phyloP scores from a whole-genome alignment of 2,888 invertebrate species.

The Bibio marci region DNA sequence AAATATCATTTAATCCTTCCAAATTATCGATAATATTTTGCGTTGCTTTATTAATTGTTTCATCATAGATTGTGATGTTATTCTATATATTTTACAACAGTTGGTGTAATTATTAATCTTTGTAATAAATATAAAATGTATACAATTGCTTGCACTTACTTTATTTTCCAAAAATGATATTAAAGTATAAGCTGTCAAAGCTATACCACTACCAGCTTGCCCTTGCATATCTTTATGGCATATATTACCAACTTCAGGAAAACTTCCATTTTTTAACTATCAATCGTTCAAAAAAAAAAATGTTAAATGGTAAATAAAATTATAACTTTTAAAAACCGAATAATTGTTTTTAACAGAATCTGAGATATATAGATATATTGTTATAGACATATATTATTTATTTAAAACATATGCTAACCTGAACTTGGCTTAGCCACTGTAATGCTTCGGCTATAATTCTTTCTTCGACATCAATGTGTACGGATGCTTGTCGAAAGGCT shows the following conservation, averaged over 20 bases:
- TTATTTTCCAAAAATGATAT: conserved; percentile 53
- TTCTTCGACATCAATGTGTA: conserved; percentile 47
- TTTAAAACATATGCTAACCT: too few relatives aligned
- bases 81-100: too few relatives aligned
- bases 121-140: conserved; percentile 57
- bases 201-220: conserved; percentile 46
- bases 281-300: too few relatives aligned
- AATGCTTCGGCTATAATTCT: conserved; percentile 42
- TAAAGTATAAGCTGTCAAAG: conserved; percentile 63
- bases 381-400: too few relatives aligned
- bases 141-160: conserved; percentile 45
- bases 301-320: too few relatives aligned
- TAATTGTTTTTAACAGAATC: too few relatives aligned
- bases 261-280: conserved; percentile 54
- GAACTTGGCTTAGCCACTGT: conserved; percentile 48
- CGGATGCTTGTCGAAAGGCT: conserved; percentile 47
- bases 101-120: conserved; percentile 27
- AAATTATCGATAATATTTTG: conserved; percentile 56
- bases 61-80: conserved; percentile 33
- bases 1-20: conserved; percentile 44
- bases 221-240: conserved; percentile 47
- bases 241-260: conserved; percentile 61
- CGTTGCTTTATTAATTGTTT: conserved; percentile 57
- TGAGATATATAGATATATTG: too few relatives aligned
- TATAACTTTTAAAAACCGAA: too few relatives aligned